phyloP scores from a whole-genome alignment of 2,797 vertebrate species.

The Perodicticus potto region DNA sequence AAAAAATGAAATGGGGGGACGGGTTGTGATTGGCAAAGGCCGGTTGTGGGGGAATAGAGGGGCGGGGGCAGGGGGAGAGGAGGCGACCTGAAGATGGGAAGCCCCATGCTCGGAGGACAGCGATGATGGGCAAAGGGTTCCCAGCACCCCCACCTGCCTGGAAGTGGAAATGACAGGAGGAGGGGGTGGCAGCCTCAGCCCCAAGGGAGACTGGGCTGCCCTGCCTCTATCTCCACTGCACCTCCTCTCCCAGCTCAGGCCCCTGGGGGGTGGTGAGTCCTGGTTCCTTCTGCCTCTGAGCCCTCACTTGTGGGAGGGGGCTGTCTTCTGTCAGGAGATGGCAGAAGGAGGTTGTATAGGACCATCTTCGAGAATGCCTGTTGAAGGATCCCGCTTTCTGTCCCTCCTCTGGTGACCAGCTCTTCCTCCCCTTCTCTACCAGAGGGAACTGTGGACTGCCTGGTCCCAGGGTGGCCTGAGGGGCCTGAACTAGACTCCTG shows the following conservation, averaged over 20 bases:
- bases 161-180: conserved; percentile 59
- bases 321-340: not conserved
- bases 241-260: not conserved
- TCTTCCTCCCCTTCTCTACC: not conserved
- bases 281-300: not conserved
- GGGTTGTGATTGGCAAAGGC: conserved; percentile 52
- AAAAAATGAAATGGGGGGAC: conserved; percentile 13
- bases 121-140: not conserved
- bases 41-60: not conserved
- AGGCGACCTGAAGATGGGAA: conserved; percentile 30
- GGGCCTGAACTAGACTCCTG: conserved; percentile 1
- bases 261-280: not conserved
- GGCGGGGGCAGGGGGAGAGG: not conserved
- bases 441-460: not conserved
- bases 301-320: conserved; percentile 11
- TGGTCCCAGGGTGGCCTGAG: not conserved
- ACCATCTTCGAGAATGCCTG: conserved; percentile 28
- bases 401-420: not conserved
- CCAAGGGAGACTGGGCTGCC: not conserved
- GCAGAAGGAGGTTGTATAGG: not conserved
- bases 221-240: not conserved
- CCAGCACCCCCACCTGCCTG: conserved; percentile 63
- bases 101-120: conserved; percentile 26
- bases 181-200: conserved; percentile 29
- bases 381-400: conserved; percentile 58